Conservation (phyloP, 2,797 vertebrate species). For the Hipposideros larvatus region DNA sequence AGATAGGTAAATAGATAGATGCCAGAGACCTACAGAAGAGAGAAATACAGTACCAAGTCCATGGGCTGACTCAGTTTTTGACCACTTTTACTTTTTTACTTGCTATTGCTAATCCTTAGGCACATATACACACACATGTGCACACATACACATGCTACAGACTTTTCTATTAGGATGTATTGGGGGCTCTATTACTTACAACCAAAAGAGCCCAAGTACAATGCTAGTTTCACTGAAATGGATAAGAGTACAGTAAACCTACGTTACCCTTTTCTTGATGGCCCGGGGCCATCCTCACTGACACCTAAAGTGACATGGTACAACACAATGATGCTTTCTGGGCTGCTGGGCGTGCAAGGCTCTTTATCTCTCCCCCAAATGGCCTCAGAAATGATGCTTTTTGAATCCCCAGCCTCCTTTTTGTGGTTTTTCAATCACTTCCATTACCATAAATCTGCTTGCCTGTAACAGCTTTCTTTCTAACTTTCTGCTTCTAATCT, state of each 20-base stretch:
- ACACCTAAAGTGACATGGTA: background rate
- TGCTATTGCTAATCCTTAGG: background rate
- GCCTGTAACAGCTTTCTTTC: slow-evolving; percentile 68
- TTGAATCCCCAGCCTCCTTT: slow-evolving; percentile 42
- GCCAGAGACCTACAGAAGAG: background rate
- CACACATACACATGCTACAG: background rate
- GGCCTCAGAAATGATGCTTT: slow-evolving; percentile 54
- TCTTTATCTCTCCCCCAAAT: slow-evolving; percentile 59
- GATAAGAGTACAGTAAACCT: slow-evolving; percentile 25
- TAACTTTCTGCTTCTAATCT: slow-evolving; percentile 70
- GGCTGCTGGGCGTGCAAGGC: background rate
- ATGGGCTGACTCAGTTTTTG: background rate
- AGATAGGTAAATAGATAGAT: no score
- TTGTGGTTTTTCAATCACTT: slow-evolving; percentile 51
- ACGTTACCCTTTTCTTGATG: slow-evolving; percentile 17
- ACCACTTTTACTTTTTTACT: background rate
- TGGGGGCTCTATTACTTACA: background rate
- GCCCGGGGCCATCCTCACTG: slow-evolving; percentile 1
- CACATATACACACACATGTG: background rate
- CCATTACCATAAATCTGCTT: slow-evolving; percentile 79
- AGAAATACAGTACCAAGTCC: no score
- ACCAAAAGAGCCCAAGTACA: slow-evolving; percentile 7
- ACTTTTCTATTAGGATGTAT: background rate
- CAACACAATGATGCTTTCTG: background rate
- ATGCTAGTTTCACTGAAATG: background rate